Conservation (phyloP, 1,140 invertebrate species). For the Drosophila setifemur region DNA sequence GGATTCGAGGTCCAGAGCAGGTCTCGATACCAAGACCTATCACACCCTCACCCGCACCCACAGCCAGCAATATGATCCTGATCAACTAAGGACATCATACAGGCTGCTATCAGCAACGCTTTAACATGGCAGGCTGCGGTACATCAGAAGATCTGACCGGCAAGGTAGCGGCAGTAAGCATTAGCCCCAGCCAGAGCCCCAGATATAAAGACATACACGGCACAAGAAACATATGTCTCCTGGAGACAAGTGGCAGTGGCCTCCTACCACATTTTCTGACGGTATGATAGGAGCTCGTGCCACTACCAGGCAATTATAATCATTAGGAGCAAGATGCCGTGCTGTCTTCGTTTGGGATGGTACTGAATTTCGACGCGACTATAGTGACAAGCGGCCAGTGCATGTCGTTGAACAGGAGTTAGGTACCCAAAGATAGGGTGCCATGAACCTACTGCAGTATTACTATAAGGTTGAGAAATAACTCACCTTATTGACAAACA, state of each 20-base stretch:
- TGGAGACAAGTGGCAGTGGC: constrained; percentile 2
- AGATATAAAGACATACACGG: neutral
- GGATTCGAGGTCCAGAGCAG: too few relatives aligned
- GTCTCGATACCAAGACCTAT: too few relatives aligned
- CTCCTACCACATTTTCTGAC: constrained; percentile 3
- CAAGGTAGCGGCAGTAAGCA: neutral
- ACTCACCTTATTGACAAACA: constrained; percentile 17
- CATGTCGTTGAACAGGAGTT: too few relatives aligned
- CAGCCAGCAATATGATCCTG: too few relatives aligned
- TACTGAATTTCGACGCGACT: neutral
- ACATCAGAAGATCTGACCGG: too few relatives aligned
- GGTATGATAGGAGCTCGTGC: neutral
- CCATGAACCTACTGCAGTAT: neutral
- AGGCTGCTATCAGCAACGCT: too few relatives aligned
- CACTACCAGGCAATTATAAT: neutral
- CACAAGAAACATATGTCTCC: constrained; percentile 5
- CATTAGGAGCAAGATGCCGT: neutral
- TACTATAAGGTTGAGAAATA: neutral
- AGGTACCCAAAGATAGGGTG: neutral
- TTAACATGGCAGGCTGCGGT: too few relatives aligned
- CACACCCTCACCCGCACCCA: too few relatives aligned
- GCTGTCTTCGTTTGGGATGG: too few relatives aligned
- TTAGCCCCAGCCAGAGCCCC: neutral
- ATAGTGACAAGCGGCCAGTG: too few relatives aligned
- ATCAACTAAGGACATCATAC: too few relatives aligned